Conservation (phyloP, 2,113 vertebrate genomes). For the Pollimyrus isidori region DNA sequence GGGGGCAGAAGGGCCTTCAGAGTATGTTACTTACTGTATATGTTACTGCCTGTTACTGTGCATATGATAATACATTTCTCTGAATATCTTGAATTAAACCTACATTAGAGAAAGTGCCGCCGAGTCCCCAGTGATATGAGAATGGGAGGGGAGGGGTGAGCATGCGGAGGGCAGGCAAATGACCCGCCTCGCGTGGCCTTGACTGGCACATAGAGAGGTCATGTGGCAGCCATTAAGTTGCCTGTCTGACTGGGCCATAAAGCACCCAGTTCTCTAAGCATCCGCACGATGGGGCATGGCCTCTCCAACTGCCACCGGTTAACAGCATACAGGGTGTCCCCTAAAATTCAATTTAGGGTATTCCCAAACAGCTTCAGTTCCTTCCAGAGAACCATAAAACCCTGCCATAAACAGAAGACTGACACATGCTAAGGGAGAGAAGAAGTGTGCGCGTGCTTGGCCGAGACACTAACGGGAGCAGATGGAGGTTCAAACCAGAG, state of each 20-base stretch:
- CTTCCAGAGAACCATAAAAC: conserved; percentile 60
- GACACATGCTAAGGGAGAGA: conserved; percentile 62
- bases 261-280: conserved; percentile 49
- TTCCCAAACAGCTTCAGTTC: conserved; percentile 64
- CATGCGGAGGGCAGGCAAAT: conserved; percentile 36
- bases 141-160: not conserved
- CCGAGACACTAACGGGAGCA: not conserved
- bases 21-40: not conserved
- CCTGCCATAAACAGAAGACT: conserved; percentile 59
- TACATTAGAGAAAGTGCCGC: not conserved
- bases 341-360: conserved; percentile 56
- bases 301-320: conserved; percentile 64
- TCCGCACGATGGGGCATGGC: conserved; percentile 45
- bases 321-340: conserved; percentile 62
- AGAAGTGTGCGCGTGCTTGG: conserved; percentile 21
- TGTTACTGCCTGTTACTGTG: not conserved
- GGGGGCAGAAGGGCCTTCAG: not conserved
- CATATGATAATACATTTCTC: not conserved
- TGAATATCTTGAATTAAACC: not conserved
- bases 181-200: conserved; percentile 56
- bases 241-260: conserved; percentile 68
- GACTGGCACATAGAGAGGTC: conserved; percentile 61
- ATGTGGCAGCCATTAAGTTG: conserved; percentile 60
- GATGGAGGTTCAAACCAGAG: conserved; percentile 19
- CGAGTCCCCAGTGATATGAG: not conserved